phyloP scores from a whole-genome alignment of 2,888 invertebrate genomes.

The Lissocephala sabroskyi region DNA sequence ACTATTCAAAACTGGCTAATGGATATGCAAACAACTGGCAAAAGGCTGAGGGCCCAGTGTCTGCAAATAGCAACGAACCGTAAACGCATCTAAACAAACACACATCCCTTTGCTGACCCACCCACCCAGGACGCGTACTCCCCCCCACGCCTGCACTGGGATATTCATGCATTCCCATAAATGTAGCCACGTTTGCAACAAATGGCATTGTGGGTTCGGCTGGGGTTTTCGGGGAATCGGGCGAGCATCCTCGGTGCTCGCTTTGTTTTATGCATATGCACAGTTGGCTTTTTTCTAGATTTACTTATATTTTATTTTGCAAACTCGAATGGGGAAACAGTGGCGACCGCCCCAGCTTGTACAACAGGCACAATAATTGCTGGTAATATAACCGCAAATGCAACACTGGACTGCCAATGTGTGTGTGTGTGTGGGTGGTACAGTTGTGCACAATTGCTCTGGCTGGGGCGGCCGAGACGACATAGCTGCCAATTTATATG shows the following conservation, averaged over 20 bases:
- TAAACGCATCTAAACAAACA: slow-evolving; percentile 49
- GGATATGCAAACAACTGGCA: slow-evolving; percentile 38
- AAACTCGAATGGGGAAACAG: slow-evolving; percentile 12
- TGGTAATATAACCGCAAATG: slow-evolving; percentile 44
- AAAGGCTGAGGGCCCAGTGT: slow-evolving; percentile 26
- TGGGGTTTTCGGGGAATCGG: no score
- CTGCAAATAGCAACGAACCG: slow-evolving; percentile 31
- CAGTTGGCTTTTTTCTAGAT: slow-evolving; percentile 8
- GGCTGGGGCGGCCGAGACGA: background rate
- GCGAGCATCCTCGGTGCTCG: background rate
- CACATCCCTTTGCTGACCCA: no score
- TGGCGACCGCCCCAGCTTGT: slow-evolving; percentile 9
- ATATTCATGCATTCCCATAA: no score
- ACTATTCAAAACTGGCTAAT: slow-evolving; percentile 21
- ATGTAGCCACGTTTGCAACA: no score
- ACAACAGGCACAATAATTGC: slow-evolving; percentile 43
- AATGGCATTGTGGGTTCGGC: no score
- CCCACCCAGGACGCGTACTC: no score
- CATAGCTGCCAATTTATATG: slow-evolving; percentile 33
- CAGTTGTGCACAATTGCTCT: slow-evolving; percentile 6
- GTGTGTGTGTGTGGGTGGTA: slow-evolving; percentile 9
- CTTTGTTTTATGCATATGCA: background rate
- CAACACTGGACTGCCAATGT: slow-evolving; percentile 13
- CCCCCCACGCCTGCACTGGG: no score
- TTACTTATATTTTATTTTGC: slow-evolving; percentile 34